A percentile compares a stretch with the other conserved stretches of the same genome.
Conservation (phyloP, 2,113 vertebrate genomes). For the Perognathus longimembris region DNA sequence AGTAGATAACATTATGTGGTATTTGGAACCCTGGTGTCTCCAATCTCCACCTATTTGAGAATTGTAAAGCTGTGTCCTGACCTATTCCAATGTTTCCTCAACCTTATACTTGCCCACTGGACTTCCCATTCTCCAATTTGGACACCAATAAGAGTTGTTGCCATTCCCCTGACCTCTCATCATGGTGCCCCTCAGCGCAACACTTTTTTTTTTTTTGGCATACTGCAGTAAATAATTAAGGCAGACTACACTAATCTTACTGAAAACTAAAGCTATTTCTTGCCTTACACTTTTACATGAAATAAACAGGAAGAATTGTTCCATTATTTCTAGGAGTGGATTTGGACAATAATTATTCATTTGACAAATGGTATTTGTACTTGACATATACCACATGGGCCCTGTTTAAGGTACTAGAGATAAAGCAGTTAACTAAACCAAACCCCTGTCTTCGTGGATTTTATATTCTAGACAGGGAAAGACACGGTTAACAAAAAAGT, state of each 20-base stretch:
- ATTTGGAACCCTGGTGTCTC: not conserved
- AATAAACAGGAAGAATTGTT: not conserved
- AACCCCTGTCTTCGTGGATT: not conserved
- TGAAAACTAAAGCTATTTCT: not conserved
- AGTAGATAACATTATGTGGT: not conserved
- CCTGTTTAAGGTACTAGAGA: not conserved
- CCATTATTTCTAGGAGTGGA: slow-evolving; percentile 27
- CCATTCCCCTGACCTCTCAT: not conserved
- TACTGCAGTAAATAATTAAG: not conserved
- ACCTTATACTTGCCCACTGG: not conserved
- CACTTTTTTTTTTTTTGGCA: not conserved
- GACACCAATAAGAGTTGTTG: not conserved
- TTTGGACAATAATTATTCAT: slow-evolving; percentile 31
- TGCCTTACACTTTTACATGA: not conserved
- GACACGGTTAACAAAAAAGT: not conserved
- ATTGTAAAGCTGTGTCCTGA: not conserved
- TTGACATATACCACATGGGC: not conserved
- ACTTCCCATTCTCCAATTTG: not conserved
- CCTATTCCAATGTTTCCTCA: not conserved
- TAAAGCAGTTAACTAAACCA: not conserved
- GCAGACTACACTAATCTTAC: not conserved
- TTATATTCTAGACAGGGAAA: not conserved
- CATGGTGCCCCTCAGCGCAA: not conserved
- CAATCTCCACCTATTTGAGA: not conserved
- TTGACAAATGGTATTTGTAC: not conserved